Conservation (phyloP, 2,797 vertebrate species). For the Psittacula echo region DNA sequence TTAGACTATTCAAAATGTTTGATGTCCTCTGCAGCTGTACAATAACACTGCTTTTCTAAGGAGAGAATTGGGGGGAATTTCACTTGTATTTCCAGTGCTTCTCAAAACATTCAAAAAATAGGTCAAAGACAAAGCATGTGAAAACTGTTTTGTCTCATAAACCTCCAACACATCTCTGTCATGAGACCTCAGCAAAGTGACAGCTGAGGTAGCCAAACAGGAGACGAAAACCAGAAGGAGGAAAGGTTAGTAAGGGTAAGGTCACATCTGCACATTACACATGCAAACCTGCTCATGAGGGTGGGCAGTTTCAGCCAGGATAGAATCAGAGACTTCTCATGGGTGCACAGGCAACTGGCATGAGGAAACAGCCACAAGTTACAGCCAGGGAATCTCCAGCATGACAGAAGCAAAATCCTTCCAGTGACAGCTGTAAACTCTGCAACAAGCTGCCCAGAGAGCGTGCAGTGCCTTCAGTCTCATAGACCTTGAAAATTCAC, state of each 20-base stretch:
- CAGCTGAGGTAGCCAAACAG: not conserved
- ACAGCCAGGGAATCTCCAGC: not conserved
- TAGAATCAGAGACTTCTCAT: not conserved
- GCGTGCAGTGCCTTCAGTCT: not conserved
- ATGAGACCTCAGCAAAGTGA: not conserved
- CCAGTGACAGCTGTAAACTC: not conserved
- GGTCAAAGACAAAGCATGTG: not conserved
- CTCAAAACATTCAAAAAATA: not conserved
- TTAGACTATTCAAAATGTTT: not conserved
- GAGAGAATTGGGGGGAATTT: not conserved
- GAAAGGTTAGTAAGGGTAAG: not conserved
- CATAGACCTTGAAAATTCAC: not conserved
- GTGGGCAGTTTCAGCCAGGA: not conserved
- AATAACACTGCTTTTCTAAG: not conserved
- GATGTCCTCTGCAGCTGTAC: not conserved
- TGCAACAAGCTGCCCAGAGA: not conserved
- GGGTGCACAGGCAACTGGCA: not conserved
- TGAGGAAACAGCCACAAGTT: not conserved
- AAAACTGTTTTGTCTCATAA: not conserved
- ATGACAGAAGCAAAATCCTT: not conserved
- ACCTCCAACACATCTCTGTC: not conserved
- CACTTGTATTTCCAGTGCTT: not conserved
- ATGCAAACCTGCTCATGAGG: fast-evolving
- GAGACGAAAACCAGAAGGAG: not conserved
- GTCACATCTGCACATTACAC: not conserved